These are phyloP conservation scores for Leucozona laternaria DNA, from an alignment of 2,888 invertebrate species.

Conservation along the genomic window DNA sequence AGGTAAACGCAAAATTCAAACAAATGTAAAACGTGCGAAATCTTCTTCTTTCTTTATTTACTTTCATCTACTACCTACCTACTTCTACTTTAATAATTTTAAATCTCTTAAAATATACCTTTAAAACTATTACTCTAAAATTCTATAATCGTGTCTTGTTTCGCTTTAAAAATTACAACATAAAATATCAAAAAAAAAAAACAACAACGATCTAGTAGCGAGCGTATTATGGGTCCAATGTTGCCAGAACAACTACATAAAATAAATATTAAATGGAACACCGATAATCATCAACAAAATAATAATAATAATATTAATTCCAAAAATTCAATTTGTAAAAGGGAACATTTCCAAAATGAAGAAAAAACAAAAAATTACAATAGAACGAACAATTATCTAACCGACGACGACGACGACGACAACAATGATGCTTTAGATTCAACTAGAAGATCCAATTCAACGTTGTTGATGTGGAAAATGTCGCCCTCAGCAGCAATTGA, in stretches of 20 bases:
- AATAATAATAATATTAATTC: slow-evolving; percentile 37
- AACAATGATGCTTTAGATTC: slow-evolving; percentile 44
- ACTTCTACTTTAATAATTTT: not conserved
- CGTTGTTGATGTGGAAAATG: slow-evolving; percentile 53
- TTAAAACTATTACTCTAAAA: slow-evolving; percentile 22
- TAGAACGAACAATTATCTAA: slow-evolving; percentile 33
- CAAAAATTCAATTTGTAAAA: slow-evolving; percentile 25
- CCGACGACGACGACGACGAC: not conserved
- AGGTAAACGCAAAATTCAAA: slow-evolving; percentile 23
- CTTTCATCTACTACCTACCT: slow-evolving; percentile 17
- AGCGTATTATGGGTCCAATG: slow-evolving; percentile 78
- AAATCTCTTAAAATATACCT: slow-evolving; percentile 8
- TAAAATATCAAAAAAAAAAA: slow-evolving; percentile 61
- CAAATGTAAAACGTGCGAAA: slow-evolving; percentile 12
- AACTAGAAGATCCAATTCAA: slow-evolving; percentile 2
- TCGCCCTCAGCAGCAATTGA: slow-evolving; percentile 9
- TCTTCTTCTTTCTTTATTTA: slow-evolving; percentile 39
- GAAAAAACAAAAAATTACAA: slow-evolving; percentile 19
- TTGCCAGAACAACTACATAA: slow-evolving; percentile 74
- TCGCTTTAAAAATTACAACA: slow-evolving; percentile 27
- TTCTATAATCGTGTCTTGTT: slow-evolving; percentile 29
- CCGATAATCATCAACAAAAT: slow-evolving; percentile 32
- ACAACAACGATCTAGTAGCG: slow-evolving; percentile 73
- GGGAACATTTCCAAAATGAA: slow-evolving; percentile 10
- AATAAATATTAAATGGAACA: slow-evolving; percentile 43